Base-by-base conservation (phyloP, 2,113 vertebrate genomes). In the Gavia stellata region DNA sequence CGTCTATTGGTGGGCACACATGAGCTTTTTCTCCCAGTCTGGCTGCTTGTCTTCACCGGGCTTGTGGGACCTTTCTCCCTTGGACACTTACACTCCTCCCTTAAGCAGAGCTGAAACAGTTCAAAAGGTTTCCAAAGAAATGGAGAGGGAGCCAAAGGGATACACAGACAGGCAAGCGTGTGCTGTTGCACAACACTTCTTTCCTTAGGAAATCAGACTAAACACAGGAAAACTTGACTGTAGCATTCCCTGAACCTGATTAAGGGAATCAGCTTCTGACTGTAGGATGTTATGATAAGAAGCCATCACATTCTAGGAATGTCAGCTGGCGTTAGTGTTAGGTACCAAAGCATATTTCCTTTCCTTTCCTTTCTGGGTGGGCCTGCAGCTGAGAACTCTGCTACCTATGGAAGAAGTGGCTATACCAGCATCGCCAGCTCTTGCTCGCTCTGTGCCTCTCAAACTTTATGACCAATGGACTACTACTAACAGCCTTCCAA, bases 1-100 rank as follows among this genome's bases (percentile, higher is more conserved):
- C 2, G 0, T 14, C 33, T 62, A 0, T 49, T 13, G 0, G 6
- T 17, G 4, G 9, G 29, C 7, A 52, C 9, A 28, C 2, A 4
- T 8, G 5, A 66, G 7, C 8, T 9, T 79, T 7, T 16, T 73
- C 36, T 52, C n/a, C 15, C 29, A 72, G 36, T 20, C 36, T 2
- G 2, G 4, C n/a, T 28, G 1, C 6, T 73, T 63, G 17, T 42
- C 77, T 68, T 73, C 55, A 58, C 1, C 2, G 14, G 13, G 10
- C 17, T 63, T 42, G 26, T 31, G 36, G 18, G 34, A 81, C 8
- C 10, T 70, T 84, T 26, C 15, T 36, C 9, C 28, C 65, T 70
- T 28, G 23, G 49, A 36, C 0, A 0, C 20, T 38, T 62, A 14
- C 28, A 36, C 5, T 95, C 29, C 20, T 47, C 23, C 9, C 1